Base-by-base conservation (phyloP, 2,797 vertebrate genomes). In the Sebastes wilsoni region DNA sequence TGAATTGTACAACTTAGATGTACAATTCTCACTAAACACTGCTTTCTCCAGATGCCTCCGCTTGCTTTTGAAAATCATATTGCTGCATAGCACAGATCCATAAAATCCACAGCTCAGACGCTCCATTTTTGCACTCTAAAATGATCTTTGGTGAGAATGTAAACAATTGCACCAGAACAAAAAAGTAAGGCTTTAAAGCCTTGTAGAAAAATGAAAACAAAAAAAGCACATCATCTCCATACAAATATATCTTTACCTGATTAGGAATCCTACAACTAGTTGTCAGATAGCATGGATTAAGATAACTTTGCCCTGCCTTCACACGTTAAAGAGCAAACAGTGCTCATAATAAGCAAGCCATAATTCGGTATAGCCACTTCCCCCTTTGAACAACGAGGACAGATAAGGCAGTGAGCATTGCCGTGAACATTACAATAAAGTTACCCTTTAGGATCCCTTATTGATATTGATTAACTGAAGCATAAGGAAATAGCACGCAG, bases 121-220 rank as follows among this genome's bases (percentile, higher is more conserved):
- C 58, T 77, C 46, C 3, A 61, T 55, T 70, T 74, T 71, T 85
- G 72, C 72, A 84, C 61, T 87, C 72, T 72, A 72, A 87, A 82
- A 84, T 75, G 6, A 87, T 93, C 92, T 94, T 94, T 95, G 94
- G 94, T 91, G 89, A 87, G 74, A 75, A 85, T 88, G 89, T 94
- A 93, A 94, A 94, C 89, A 85, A 83, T 66, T 84, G 82, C 87
- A 88, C 38, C 52, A 80, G 9, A 88, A 81, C 59, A 77, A 78
- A 25, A 79, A 88, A 70, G 32, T 20, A 72, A 81, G 60, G 76
- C 66, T 82, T 83, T 74, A 79, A 79, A 67, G 61, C 60, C 23
- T 72, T 69, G 20, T 59, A 64, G 67, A 77, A 72, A 79, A 79
- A 77, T 36, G 6, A 66, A 49, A 69, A 46, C 27, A 59, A 61